Evolutionary conservation across 1,140 invertebrate species (phyloP), one percentile per base, ranked within the genome.

Genomic region (Thalassaphorura encarpata): DNA sequence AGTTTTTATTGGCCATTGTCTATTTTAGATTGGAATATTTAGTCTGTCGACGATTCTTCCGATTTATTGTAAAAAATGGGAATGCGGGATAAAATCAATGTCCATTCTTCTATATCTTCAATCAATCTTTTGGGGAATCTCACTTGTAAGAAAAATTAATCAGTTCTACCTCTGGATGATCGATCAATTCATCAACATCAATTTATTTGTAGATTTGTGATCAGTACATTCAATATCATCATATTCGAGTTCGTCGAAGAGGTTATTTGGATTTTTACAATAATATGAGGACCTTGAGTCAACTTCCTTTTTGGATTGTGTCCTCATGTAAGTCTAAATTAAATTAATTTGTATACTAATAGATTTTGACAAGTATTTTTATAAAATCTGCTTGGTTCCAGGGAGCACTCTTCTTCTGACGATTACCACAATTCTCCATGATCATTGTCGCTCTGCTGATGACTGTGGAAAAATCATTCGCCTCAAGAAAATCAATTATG

Each of bases 181-280:
- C n/a, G n/a, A n/a, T n/a, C n/a, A n/a, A n/a, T n/a, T n/a, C n/a
- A n/a, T n/a, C n/a, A n/a, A n/a, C n/a, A 28, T 27, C 50, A 23
- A 5, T 36, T 36, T 31, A 13, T 39, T 42, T 41, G 11, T 28
- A 64, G 63, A 60, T 64, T 11, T 59, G 59, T 49, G 63, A 64
- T 46, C 63, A 64, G 26, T 56, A 46, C 28, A 58, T 64, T 28
- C 63, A 62, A 40, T 64, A 59, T 27, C 50, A 64, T 24, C 63
- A 64, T 33, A 64, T 64, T 36, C 47, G 53, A 54, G 31, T 61
- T 16, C 29, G 63, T 19, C 39, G 56, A 41, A 39, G 63, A 31
- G 63, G 63, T 0, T 64, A 64, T 29, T 50, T 64, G 26, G 60
- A 64, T 5, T 64, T 64, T 41, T 64, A 61, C 41, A 47, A 46